Conservation (phyloP, 2,888 invertebrate genomes). For the Cheilosia scutellata region DNA sequence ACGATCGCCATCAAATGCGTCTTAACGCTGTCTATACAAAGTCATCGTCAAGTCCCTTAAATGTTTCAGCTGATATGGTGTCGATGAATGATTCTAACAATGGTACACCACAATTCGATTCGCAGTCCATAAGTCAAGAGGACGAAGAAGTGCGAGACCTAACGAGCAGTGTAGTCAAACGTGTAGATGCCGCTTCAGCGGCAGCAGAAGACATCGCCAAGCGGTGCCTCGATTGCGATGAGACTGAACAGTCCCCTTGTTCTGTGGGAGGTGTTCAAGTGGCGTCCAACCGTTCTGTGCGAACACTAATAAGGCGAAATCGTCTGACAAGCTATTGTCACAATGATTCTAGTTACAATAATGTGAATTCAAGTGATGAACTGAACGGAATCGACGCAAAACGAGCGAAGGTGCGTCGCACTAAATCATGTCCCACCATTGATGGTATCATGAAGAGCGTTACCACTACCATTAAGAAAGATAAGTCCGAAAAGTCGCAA, state of each 20-base stretch:
- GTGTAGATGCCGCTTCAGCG: conserved; percentile 22
- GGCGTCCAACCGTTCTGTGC: conserved; percentile 86
- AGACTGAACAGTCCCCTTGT: conserved; percentile 85
- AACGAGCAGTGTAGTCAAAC: conserved; percentile 79
- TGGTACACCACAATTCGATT: conserved; percentile 59
- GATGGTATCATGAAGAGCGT: conserved; percentile 63
- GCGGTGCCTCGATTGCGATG: conserved; percentile 81
- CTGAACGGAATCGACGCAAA: conserved; percentile 84
- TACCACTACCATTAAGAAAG: conserved; percentile 73
- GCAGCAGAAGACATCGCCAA: conserved; percentile 56
- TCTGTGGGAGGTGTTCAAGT: conserved; percentile 87
- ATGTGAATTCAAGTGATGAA: conserved; percentile 80
- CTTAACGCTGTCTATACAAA: conserved; percentile 20
- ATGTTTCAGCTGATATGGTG: conserved; percentile 59
- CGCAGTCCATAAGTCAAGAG: conserved; percentile 79
- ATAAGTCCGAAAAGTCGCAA: conserved; percentile 76
- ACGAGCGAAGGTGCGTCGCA: conserved; percentile 85
- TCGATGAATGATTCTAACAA: conserved; percentile 47
- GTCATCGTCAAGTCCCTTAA: conserved; percentile 77
- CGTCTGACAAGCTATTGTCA: conserved; percentile 88
- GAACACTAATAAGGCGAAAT: conserved; percentile 86
- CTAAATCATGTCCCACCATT: conserved; percentile 89
- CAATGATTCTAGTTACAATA: conserved; percentile 83
- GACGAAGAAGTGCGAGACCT: conserved; percentile 86
- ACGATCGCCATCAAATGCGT: conserved; percentile 78